Evolutionary conservation across 2,888 invertebrate genomes (phyloP).

Genomic region (Zhengitettix transpicula): DNA sequence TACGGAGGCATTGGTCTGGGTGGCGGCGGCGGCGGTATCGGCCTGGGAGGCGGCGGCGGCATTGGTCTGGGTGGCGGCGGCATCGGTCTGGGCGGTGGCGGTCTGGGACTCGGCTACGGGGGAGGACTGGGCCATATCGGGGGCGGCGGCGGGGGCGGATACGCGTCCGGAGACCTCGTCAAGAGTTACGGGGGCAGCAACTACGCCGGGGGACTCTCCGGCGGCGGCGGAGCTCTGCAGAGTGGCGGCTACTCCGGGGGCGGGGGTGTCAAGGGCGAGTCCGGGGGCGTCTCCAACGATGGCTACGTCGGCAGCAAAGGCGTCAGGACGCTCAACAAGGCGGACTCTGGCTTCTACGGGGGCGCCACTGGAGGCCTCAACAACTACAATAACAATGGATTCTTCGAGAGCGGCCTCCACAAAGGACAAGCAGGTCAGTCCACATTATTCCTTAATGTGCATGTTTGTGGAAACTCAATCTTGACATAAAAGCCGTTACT

Average conservation of each 20-base stretch:
- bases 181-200: not conserved
- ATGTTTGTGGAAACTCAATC: too few relatives aligned
- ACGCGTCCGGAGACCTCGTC: not conserved
- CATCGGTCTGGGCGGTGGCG: not conserved
- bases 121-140: not conserved
- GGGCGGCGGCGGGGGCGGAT: not conserved
- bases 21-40: not conserved
- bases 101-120: not conserved
- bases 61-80: not conserved
- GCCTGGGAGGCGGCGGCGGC: not conserved
- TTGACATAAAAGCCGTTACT: too few relatives aligned
- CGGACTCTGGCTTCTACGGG: not conserved
- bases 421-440: not conserved
- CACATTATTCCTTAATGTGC: too few relatives aligned
- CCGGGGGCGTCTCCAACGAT: not conserved
- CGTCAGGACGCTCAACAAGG: not conserved
- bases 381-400: not conserved
- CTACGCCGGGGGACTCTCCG: not conserved
- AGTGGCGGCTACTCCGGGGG: not conserved
- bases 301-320: not conserved
- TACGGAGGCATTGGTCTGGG: not conserved
- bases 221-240: not conserved
- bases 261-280: not conserved
- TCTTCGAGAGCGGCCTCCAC: not conserved
- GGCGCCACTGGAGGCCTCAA: not conserved